phyloP scores from a whole-genome alignment of 2,888 invertebrate species.

The Athalia circularis region DNA sequence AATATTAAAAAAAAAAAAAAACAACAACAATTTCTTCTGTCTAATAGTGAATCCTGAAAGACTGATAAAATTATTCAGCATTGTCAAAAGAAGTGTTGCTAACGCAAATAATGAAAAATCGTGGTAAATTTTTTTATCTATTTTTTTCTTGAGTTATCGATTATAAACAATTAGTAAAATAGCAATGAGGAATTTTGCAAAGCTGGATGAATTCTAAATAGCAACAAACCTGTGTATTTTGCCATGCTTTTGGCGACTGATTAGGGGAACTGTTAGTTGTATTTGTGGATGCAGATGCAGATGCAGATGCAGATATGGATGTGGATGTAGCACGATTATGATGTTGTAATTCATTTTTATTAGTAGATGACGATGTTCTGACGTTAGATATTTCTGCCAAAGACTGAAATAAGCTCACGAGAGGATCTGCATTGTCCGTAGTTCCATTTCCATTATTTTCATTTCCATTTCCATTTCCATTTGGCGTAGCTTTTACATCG shows the following conservation, averaged over 20 bases:
- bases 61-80: no score
- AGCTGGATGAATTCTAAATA: constrained; percentile 12
- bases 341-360: constrained; percentile 61
- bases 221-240: constrained; percentile 71
- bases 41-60: no score
- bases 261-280: constrained; percentile 70
- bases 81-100: no score
- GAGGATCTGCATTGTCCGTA: constrained; percentile 65
- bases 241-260: constrained; percentile 73
- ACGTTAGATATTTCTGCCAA: constrained; percentile 68
- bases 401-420: constrained; percentile 70
- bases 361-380: constrained; percentile 59
- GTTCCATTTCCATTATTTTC: constrained; percentile 64
- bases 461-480: neutral
- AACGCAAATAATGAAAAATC: no score
- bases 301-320: neutral
- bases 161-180: neutral
- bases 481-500: no score
- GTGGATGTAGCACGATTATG: constrained; percentile 46
- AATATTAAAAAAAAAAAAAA: no score
- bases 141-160: neutral
- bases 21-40: no score
- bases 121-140: no score
- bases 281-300: constrained; percentile 50
- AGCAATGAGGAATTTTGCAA: constrained; percentile 7